Percentiles rank a stretch among this genome's conserved stretches.
These are phyloP conservation scores for Petrosia ficiformis DNA, from an alignment of 37 sponge, comb jelly and placozoan species.

Conservation along the genomic window DNA sequence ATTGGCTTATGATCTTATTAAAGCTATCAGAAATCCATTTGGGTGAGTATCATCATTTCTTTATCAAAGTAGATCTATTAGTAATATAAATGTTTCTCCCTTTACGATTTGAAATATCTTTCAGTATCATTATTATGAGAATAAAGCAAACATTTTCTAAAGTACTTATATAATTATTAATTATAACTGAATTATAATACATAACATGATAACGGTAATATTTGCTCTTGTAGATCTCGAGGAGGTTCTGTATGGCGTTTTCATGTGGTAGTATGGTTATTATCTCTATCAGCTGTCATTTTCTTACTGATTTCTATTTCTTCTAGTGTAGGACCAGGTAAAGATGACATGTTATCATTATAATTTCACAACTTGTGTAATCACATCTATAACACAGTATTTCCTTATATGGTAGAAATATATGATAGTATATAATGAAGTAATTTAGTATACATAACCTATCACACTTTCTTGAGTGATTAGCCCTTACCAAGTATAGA, in stretches of 20 bases:
- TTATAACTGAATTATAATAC: background rate
- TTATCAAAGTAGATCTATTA: too few relatives aligned
- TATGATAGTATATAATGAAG: too few relatives aligned
- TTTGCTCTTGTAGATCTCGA: conserved; percentile 6
- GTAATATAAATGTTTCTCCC: background rate
- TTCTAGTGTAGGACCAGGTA: conserved; percentile 7
- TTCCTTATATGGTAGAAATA: too few relatives aligned
- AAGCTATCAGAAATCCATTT: conserved; percentile 81
- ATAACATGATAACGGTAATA: background rate
- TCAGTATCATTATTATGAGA: too few relatives aligned
- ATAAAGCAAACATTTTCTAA: background rate
- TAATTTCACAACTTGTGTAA: too few relatives aligned
- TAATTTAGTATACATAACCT: too few relatives aligned
- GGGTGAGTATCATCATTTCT: conserved; percentile 39
- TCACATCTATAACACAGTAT: too few relatives aligned
- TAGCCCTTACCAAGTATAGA: too few relatives aligned
- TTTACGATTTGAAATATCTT: too few relatives aligned
- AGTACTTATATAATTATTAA: background rate
- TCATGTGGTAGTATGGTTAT: conserved; percentile 20
- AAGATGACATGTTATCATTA: background rate
- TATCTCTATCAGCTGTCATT: conserved; percentile 9
- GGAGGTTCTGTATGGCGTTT: conserved; percentile 15
- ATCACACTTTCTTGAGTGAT: too few relatives aligned
- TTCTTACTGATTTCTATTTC: background rate
- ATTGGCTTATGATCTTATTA: conserved; percentile 62